Evolutionary conservation across 2,797 vertebrate species (phyloP).

Genomic region (Eulemur rubriventer): DNA sequence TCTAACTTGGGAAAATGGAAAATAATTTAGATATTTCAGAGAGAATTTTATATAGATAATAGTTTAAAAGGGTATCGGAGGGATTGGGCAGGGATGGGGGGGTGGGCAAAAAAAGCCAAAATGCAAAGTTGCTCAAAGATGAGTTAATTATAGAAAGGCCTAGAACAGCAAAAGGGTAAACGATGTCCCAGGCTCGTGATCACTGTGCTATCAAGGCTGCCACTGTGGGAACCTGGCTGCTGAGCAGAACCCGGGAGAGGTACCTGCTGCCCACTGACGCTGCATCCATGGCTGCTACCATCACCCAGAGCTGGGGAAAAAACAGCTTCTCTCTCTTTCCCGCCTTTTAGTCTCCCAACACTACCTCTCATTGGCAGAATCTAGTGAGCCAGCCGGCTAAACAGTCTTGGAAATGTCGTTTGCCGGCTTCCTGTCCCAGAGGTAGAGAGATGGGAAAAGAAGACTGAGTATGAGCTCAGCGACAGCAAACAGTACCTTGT

Average conservation of each 20-base stretch:
- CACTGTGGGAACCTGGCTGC: not conserved
- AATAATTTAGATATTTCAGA: not conserved
- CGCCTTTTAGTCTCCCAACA: not conserved
- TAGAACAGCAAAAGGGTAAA: not conserved
- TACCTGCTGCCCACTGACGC: not conserved
- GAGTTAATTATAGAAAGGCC: not conserved
- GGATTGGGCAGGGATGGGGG: no score
- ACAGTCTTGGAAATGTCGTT: not conserved
- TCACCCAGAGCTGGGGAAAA: not conserved
- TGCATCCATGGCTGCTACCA: not conserved
- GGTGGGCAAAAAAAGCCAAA: not conserved
- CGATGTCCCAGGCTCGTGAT: rapidly evolving
- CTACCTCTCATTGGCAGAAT: not conserved
- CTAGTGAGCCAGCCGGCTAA: not conserved
- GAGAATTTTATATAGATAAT: not conserved
- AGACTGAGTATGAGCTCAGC: not conserved
- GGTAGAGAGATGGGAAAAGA: not conserved
- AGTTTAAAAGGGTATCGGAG: not conserved
- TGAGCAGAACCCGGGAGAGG: not conserved
- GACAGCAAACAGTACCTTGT: not conserved
- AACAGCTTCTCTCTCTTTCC: not conserved
- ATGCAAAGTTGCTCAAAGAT: not conserved
- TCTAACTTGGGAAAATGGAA: not conserved
- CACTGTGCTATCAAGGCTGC: no score
- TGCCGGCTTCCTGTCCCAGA: not conserved